These are phyloP conservation scores for Tridacna crocea DNA, from an alignment of 2,888 invertebrate genomes.

Conservation along the genomic window DNA sequence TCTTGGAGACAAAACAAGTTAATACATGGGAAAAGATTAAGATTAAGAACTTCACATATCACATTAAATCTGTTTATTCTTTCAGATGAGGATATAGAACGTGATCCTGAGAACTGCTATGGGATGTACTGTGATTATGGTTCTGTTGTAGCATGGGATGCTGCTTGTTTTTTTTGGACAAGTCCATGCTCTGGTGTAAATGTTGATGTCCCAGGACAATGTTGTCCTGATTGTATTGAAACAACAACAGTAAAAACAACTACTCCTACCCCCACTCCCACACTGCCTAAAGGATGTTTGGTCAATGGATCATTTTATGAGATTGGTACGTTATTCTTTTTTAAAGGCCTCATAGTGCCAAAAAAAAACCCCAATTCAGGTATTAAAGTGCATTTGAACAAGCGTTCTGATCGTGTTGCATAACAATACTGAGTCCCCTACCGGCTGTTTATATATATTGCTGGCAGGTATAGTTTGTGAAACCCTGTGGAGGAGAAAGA, in stretches of 20 bases:
- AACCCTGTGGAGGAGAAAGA: no score
- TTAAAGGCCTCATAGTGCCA: background rate
- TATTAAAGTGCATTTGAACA: background rate
- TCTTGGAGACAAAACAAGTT: no score
- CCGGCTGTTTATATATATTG: no score
- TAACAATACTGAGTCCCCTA: no score
- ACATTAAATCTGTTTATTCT: no score
- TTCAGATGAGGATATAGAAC: slow-evolving; percentile 8
- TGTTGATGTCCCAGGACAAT: slow-evolving; percentile 1
- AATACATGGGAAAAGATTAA: no score
- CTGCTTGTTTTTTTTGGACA: slow-evolving; percentile 7
- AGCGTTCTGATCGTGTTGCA: no score
- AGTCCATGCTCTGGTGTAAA: background rate
- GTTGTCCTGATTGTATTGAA: slow-evolving; percentile 15
- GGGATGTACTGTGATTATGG: slow-evolving; percentile 18
- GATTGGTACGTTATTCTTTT: background rate
- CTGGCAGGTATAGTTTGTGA: no score
- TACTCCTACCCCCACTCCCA: background rate
- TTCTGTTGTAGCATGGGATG: slow-evolving; percentile 1
- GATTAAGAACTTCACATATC: no score
- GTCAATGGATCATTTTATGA: slow-evolving; percentile 8
- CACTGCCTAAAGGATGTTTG: background rate
- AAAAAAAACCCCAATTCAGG: no score
- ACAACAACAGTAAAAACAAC: background rate
- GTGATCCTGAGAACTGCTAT: slow-evolving; percentile 8